Conservation (phyloP, 2,888 invertebrate species). For the Smittia sp. region DNA sequence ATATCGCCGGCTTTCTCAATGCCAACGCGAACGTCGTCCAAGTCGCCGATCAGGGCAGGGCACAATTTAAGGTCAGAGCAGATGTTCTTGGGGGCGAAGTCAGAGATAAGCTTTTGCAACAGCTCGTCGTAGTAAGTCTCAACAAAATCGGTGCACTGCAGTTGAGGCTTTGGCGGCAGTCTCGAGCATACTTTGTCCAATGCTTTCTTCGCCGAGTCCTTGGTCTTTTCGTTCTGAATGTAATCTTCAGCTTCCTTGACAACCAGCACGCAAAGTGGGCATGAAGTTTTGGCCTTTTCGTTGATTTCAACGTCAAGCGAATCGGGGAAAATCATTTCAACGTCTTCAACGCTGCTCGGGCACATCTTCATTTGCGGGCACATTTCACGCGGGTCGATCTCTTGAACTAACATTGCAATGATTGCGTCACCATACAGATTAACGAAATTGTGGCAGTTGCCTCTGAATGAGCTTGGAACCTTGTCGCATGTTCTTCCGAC, state of each 20-base stretch:
- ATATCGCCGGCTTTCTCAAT: slow-evolving; percentile 42
- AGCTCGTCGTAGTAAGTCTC: slow-evolving; percentile 72
- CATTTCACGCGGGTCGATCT: slow-evolving; percentile 49
- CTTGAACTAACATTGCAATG: slow-evolving; percentile 73
- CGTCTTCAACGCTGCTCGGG: slow-evolving; percentile 55
- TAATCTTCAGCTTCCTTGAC: slow-evolving; percentile 71
- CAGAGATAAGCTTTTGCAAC: slow-evolving; percentile 72
- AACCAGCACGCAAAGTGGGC: slow-evolving; percentile 81
- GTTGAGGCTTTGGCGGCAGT: slow-evolving; percentile 62
- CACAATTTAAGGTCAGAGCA: slow-evolving; percentile 77
- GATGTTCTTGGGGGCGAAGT: slow-evolving; percentile 72
- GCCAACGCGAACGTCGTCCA: slow-evolving; percentile 47
- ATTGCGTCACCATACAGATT: slow-evolving; percentile 76
- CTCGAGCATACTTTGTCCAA: slow-evolving; percentile 69
- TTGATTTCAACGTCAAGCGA: slow-evolving; percentile 45
- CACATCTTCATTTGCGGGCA: slow-evolving; percentile 73
- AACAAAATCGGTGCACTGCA: slow-evolving; percentile 73
- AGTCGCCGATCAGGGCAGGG: slow-evolving; percentile 45
- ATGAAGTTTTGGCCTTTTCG: slow-evolving; percentile 61
- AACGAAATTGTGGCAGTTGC: slow-evolving; percentile 72
- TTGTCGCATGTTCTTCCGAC: slow-evolving; percentile 69
- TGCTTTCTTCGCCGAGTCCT: slow-evolving; percentile 66
- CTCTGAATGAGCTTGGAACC: slow-evolving; percentile 62
- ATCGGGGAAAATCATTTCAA: slow-evolving; percentile 49
- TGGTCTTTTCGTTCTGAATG: slow-evolving; percentile 71